Base-by-base conservation (phyloP, 2,888 invertebrate genomes). In the Drosophila fungiperda region DNA sequence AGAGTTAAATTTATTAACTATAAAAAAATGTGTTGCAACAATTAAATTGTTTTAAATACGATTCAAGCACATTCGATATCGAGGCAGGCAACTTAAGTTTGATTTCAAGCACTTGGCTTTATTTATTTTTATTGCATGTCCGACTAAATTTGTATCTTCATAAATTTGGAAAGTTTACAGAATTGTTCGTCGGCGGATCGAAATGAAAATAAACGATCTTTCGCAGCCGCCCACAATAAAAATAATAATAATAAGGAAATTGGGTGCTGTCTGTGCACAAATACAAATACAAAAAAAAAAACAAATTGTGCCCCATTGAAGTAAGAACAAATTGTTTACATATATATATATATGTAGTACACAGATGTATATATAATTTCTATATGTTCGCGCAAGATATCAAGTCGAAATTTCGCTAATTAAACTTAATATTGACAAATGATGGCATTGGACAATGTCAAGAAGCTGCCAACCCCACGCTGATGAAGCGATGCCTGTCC, bases 341-440 rank as follows among this genome's bases (percentile, higher is more conserved):
- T 57, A 61, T 49, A 57, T 57, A 61, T 49, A 57, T 36, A 38
- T 36, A 36, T 36, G 15, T 73, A 45, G 11, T 8, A 23, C 33
- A 58, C 36, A 49, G 20, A 38, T 59, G 49, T 33, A 63, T 32
- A 63, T 32, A 58, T 38, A 12, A 32, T 23, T 32, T 48, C 48
- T 62, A 52, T 69, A 55, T 38, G 29, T 26, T 26, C 17, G n/a
- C 9, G 26, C 40, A 38, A 9, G 26, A 38, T 26, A 54, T 58
- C 9, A 50, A 50, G 53, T 38, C 66, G 68, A 80, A 71, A 62
- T 70, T 82, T 89, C 76, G 90, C 90, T 89, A 90, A 87, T 87
- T 90, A 87, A 89, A 89, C 70, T 87, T 87, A 90, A 87, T 87
- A 87, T 87, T 87, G 87, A 87, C 90, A 87, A 87, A 87, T 87